Evolutionary conservation across 2,888 invertebrate species (phyloP).

Genomic region (Exocentrus adspersus): DNA sequence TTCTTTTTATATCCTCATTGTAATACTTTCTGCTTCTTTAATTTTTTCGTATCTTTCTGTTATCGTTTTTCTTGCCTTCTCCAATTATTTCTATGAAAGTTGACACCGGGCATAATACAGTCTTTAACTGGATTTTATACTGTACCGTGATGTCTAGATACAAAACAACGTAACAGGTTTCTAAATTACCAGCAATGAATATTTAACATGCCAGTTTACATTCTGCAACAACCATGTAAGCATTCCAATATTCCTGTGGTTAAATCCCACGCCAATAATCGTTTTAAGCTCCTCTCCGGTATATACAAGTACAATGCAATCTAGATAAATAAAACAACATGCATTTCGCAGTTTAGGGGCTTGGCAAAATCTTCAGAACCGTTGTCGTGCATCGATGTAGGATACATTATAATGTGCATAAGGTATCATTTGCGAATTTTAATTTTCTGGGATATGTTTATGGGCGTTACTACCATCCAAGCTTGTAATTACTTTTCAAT

Average conservation of each 20-base stretch:
- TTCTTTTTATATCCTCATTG: too few species aligned
- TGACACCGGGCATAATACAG: too few species aligned
- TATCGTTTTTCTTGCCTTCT: too few species aligned
- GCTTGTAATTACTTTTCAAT: slow-evolving; percentile 4
- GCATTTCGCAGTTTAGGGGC: slow-evolving; percentile 31
- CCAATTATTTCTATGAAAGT: too few species aligned
- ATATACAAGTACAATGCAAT: slow-evolving; percentile 37
- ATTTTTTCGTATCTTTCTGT: too few species aligned
- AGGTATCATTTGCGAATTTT: slow-evolving; percentile 31
- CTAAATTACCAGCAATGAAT: slow-evolving; percentile 1
- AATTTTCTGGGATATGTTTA: slow-evolving; percentile 28
- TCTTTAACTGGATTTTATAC: too few species aligned
- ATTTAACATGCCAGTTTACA: slow-evolving; percentile 15
- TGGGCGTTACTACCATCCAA: neutral
- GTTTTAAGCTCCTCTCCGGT: slow-evolving; percentile 27
- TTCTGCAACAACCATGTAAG: neutral
- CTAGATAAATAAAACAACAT: slow-evolving; percentile 36
- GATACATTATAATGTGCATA: slow-evolving; percentile 26
- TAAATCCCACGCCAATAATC: slow-evolving; percentile 29
- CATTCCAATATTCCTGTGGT: slow-evolving; percentile 8
- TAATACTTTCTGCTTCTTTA: too few species aligned
- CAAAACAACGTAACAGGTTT: neutral
- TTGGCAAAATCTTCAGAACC: slow-evolving; percentile 25
- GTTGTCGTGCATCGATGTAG: slow-evolving; percentile 9
- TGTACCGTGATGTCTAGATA: too few species aligned